A percentile compares a stretch with the other conserved stretches of the same genome.
phyloP scores from a whole-genome alignment of 2,113 vertebrate species.

The Erythrolamprus reginae region DNA sequence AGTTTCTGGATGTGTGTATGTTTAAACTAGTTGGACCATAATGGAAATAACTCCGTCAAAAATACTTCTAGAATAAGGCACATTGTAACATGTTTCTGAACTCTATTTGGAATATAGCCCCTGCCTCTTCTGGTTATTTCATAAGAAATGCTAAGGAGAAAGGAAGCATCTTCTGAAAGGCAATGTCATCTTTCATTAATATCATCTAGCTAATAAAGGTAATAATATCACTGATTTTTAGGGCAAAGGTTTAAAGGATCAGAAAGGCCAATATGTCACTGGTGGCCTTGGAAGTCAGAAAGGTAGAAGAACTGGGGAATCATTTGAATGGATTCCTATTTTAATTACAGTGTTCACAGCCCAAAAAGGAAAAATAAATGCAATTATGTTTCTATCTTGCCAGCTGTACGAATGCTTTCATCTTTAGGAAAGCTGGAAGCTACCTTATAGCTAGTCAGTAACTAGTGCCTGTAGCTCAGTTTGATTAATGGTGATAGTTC shows the following conservation, averaged over 20 bases:
- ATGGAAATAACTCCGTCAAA: slow-evolving; percentile 28
- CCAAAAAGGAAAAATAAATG: not conserved
- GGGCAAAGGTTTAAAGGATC: not conserved
- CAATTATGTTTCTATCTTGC: not conserved
- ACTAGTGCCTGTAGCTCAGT: not conserved
- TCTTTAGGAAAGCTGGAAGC: not conserved
- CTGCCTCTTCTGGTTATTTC: not conserved
- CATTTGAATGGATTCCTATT: not conserved
- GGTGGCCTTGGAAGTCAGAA: not conserved
- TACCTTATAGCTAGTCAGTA: not conserved
- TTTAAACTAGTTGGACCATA: slow-evolving; percentile 33
- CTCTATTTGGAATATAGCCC: not conserved
- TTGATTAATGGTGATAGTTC: not conserved
- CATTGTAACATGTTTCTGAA: not conserved
- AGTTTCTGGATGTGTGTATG: slow-evolving; percentile 35
- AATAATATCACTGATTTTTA: slow-evolving; percentile 13
- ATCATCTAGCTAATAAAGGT: not conserved
- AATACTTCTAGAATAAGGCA: not conserved
- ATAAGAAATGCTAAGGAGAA: slow-evolving; percentile 1
- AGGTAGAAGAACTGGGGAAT: not conserved
- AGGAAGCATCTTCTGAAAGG: slow-evolving; percentile 3
- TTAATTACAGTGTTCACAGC: not conserved
- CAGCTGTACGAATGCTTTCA: slow-evolving; percentile 4
- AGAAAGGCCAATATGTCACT: not conserved
- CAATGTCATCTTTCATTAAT: slow-evolving; percentile 9